Evolutionary conservation across 2,797 vertebrate species (phyloP).

Genomic region (Oreochromis grahami): DNA sequence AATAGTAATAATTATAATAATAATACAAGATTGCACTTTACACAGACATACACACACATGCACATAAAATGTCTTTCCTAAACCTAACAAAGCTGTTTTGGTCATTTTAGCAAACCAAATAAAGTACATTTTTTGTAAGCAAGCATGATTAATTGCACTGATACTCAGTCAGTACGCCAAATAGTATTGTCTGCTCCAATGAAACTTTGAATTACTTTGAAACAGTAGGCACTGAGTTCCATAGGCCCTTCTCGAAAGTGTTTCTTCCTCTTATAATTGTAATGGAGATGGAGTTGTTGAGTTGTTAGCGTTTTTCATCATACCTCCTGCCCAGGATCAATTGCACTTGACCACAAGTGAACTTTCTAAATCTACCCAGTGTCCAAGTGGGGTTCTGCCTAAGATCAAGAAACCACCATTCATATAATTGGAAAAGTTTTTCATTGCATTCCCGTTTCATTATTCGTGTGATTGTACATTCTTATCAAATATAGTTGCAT

Average conservation of each 20-base stretch:
- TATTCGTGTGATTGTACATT: background rate
- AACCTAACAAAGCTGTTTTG: background rate
- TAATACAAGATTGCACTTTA: background rate
- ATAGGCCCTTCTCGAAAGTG: background rate
- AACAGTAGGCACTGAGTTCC: background rate
- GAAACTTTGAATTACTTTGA: background rate
- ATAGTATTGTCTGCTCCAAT: too few relatives aligned
- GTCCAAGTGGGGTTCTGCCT: constrained; percentile 21
- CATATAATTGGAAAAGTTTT: constrained; percentile 9
- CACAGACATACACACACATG: background rate
- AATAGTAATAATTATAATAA: background rate
- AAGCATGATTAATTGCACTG: background rate
- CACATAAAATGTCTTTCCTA: background rate
- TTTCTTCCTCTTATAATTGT: background rate
- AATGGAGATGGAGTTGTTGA: background rate
- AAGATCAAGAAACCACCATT: constrained; percentile 45
- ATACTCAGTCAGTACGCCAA: too few relatives aligned
- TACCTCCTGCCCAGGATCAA: constrained; percentile 24
- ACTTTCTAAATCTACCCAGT: constrained; percentile 26
- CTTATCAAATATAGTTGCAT: background rate
- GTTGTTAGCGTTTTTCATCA: background rate
- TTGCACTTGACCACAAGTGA: constrained; percentile 5
- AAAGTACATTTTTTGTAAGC: background rate
- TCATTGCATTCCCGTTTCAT: background rate
- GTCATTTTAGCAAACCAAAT: background rate